Base-by-base conservation (phyloP, 2,113 vertebrate genomes). In the Brienomyrus longianalis region DNA sequence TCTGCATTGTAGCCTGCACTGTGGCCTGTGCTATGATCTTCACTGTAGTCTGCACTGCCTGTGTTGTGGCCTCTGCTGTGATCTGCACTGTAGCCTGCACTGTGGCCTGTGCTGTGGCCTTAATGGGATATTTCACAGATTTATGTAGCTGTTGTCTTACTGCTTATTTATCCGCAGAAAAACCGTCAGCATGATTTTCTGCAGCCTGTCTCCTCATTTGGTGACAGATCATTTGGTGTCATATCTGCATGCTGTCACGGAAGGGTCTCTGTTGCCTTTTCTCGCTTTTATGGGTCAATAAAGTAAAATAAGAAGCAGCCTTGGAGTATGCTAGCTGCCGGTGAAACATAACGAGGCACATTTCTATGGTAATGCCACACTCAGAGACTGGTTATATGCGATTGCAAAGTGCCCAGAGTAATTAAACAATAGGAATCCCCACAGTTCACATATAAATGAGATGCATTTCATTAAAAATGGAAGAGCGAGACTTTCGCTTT, bases 401-500 rank as follows among this genome's bases (percentile, higher is more conserved):
- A 54, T 21, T 56, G 47, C 54, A 70, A 27, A 35, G 27, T 17
- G 21, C 54, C 54, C 87, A 62, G 31, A 52, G 21, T 59, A 59
- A 59, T 23, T 87, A 39, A 87, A 39, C 31, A 54, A 56, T 43
- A 43, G 17, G 23, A 56, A 51, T 83, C 35, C 19, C 47, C 48
- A 59, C 27, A 88, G 59, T 43, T 88, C 35, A 62, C 87, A 89
- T 39, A 27, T 43, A 87, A 52, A 87, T 39, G 19, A 51, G 17
- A 80, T 80, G 45, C 13, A 2, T 56, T 87, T 87, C 27, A 87
- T 87, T 87, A 56, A 54, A 54, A 87, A 87, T 87, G 51, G 51
- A 87, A 54, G 51, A 52, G 50, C n/a, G 51, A 19, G 39, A n/a
- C 10, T 9, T 3, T 84, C 39, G 19, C 35, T 70, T 83, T 86